phyloP scores from a whole-genome alignment of 2,113 vertebrate species.

The Notarius quadriscutis region DNA sequence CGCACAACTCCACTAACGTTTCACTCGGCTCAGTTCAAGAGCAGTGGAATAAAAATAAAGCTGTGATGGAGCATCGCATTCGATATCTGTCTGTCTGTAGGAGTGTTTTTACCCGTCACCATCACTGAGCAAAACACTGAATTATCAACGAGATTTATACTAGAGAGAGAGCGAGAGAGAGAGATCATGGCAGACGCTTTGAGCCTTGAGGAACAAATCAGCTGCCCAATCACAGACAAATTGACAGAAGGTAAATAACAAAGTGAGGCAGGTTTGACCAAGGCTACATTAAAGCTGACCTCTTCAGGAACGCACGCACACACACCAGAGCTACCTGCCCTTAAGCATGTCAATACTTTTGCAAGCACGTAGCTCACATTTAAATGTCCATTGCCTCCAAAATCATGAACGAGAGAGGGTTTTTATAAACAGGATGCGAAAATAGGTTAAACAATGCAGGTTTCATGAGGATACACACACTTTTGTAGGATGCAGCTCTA shows the following conservation, averaged over 20 bases:
- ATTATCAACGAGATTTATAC: neutral
- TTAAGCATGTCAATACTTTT: slow-evolving; percentile 23
- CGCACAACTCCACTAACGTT: neutral
- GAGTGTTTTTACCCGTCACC: neutral
- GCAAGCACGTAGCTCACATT: slow-evolving; percentile 46
- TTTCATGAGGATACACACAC: slow-evolving; percentile 30
- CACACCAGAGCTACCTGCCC: neutral
- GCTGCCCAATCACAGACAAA: slow-evolving; percentile 2
- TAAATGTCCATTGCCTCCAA: slow-evolving; percentile 20
- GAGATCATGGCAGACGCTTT: neutral
- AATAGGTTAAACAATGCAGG: slow-evolving; percentile 38
- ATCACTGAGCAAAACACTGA: neutral
- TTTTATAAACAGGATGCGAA: slow-evolving; percentile 42
- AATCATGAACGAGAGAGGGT: slow-evolving; percentile 24
- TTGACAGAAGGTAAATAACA: slow-evolving; percentile 37
- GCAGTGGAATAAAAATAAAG: neutral
- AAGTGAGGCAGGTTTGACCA: slow-evolving; percentile 31
- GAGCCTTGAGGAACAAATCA: slow-evolving; percentile 3
- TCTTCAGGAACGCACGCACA: slow-evolving; percentile 29
- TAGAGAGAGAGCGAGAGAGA: neutral
- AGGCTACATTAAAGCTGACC: slow-evolving; percentile 38
- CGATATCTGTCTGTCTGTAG: neutral
- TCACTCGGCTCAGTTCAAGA: neutral
- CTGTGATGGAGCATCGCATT: neutral
- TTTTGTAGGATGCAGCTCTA: neutral